Evolutionary conservation across 2,888 invertebrate genomes (phyloP).

Genomic region (Orchesellides sinensis): DNA sequence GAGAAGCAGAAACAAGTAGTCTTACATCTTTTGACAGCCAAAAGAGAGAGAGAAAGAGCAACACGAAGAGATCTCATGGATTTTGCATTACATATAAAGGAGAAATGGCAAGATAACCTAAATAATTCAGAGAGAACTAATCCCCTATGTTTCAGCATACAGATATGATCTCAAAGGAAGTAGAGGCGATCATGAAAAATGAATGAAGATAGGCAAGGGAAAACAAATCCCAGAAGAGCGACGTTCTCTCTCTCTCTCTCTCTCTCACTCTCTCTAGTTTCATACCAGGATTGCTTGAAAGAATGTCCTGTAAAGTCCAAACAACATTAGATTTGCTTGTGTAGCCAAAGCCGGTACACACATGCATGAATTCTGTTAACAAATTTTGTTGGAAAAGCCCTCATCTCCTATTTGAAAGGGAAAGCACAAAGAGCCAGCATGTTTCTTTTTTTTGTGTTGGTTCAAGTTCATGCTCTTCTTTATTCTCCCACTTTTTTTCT

Average conservation of each 20-base stretch:
- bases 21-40: conserved; percentile 59
- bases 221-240: conserved; percentile 67
- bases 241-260: conserved; percentile 49
- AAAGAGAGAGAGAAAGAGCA: conserved; percentile 49
- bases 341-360: conserved; percentile 9
- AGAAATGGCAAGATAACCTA: conserved; percentile 68
- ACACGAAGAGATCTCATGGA: conserved; percentile 64
- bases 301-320: conserved; percentile 55
- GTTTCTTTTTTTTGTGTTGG: background rate
- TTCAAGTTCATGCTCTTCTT: conserved; percentile 27
- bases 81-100: conserved; percentile 66
- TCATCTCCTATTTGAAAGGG: conserved; percentile 22
- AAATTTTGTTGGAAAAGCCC: conserved; percentile 35
- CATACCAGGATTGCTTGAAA: conserved; percentile 9
- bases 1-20: conserved; percentile 49
- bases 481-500: background rate
- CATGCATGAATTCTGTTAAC: background rate
- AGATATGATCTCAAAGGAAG: conserved; percentile 69
- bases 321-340: conserved; percentile 62
- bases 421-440: conserved; percentile 9
- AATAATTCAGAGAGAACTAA: conserved; percentile 68
- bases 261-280: conserved; percentile 22
- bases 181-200: conserved; percentile 65
- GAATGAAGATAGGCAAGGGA: conserved; percentile 66
- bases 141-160: conserved; percentile 66